Evolutionary conservation across 2,888 invertebrate genomes (phyloP).

Genomic region (Troides aeacus): DNA sequence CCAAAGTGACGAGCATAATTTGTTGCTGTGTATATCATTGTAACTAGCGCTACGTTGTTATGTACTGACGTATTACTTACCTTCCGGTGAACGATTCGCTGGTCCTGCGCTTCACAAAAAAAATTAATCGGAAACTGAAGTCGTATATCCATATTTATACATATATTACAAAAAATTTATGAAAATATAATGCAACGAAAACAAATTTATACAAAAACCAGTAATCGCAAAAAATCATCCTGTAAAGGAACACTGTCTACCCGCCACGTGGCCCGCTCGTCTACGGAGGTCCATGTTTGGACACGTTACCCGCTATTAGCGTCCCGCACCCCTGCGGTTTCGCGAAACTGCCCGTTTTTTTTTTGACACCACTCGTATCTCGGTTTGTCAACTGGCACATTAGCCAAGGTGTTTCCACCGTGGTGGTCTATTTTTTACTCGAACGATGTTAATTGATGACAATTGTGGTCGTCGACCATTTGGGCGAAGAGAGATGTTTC

Average conservation of each 20-base stretch:
- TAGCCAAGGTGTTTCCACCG: slow-evolving; percentile 71
- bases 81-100: too few species aligned
- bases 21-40: too few species aligned
- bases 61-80: too few species aligned
- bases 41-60: too few species aligned
- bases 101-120: too few species aligned
- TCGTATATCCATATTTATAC: too few species aligned
- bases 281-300: slow-evolving; percentile 67
- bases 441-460: slow-evolving; percentile 73
- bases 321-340: slow-evolving; percentile 65
- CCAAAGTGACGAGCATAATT: too few species aligned
- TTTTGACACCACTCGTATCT: slow-evolving; percentile 45
- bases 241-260: slow-evolving; percentile 6
- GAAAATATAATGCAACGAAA: not conserved
- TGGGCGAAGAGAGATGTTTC: slow-evolving; percentile 73
- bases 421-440: slow-evolving; percentile 70
- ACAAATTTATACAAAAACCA: not conserved
- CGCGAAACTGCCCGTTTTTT: slow-evolving; percentile 51
- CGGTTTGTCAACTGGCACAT: slow-evolving; percentile 75
- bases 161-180: not conserved
- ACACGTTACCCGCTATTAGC: slow-evolving; percentile 57
- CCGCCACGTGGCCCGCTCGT: slow-evolving; percentile 52
- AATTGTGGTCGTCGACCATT: slow-evolving; percentile 70
- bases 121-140: too few species aligned
- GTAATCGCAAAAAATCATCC: slow-evolving; percentile 14